Evolutionary conservation across 2,888 invertebrate genomes (phyloP).

Genomic region (Lordiphosa fenestrarum): DNA sequence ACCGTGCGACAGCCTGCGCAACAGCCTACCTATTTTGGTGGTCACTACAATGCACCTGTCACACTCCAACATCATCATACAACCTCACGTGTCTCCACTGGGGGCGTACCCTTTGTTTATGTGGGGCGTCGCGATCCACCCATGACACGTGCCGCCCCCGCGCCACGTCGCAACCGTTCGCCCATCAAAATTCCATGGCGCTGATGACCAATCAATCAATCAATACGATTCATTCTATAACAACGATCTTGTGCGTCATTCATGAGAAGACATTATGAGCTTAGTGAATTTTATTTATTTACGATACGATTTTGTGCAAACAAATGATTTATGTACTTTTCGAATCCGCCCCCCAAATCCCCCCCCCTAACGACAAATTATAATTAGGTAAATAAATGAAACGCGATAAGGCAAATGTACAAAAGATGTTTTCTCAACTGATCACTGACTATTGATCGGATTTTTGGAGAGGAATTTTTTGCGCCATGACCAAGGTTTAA

Average conservation of each 20-base stretch:
- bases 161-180: conserved; percentile 77
- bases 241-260: conserved; percentile 30
- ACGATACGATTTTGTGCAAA: conserved; percentile 34
- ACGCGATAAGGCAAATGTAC: conserved; percentile 26
- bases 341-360: neutral
- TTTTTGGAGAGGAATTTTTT: conserved; percentile 1
- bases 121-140: conserved; percentile 66
- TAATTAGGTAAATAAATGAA: conserved; percentile 35
- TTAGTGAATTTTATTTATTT: conserved; percentile 17
- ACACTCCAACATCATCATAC: conserved; percentile 9
- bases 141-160: conserved; percentile 48
- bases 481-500: no score
- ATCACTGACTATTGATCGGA: no score
- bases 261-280: neutral
- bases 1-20: conserved; percentile 24
- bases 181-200: conserved; percentile 79
- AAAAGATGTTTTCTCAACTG: conserved; percentile 7
- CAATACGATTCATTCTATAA: conserved; percentile 16
- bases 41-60: conserved; percentile 60
- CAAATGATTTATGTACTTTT: conserved; percentile 37
- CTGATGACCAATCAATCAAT: conserved; percentile 19
- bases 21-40: conserved; percentile 62
- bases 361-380: conserved; percentile 23
- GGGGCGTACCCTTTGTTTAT: conserved; percentile 43
- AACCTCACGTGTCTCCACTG: conserved; percentile 30